Base-by-base conservation (phyloP, 2,888 invertebrate species). In the Oasisia sp. region DNA sequence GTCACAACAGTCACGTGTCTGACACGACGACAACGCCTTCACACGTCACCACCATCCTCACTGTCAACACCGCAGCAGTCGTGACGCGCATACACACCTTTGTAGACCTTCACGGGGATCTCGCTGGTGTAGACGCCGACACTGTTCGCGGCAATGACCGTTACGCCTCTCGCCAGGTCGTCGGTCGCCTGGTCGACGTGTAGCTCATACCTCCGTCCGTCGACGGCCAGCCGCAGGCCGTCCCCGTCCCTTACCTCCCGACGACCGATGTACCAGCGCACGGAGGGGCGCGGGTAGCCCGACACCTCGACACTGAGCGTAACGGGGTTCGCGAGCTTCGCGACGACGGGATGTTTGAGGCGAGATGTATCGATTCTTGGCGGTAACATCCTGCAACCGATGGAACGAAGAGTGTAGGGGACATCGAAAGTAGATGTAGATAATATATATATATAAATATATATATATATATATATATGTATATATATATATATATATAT, bases 321-420 rank as follows among this genome's bases (percentile, higher is more conserved):
- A 27, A 74, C 74, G 14, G 27, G 74, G n/a, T 27, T 74, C 74
- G 74, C 14, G 74, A 74, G 74, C 27, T 74, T 74, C 7, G 74
- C 74, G 74, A 74, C 19, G n/a, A 74, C 74, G 27, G 74, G 74
- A 19, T 74, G 27, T 27, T 74, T 74, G 74, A 74, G 74, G 74
- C 74, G 74, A 74, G 74, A 74, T 74, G 74, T 74, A 27, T 74
- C 74, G 74, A 74, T 74, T 74, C 74, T 74, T 74, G 74, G 74
- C 74, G 74, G 74, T 74, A 74, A 74, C 74, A 74, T 74, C 27
- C 74, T 74, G 74, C 74, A 74, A 5, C 74, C 5, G n/a, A 74
- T 74, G 27, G n/a, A 7, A 74, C 19, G 38, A 38, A 19, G 74
- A 7, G 19, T 74, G 19, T 74, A 74, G n/a, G 38, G 38, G 38